Percentiles rank a stretch among this genome's conserved stretches.
These are phyloP conservation scores for Metridium senile DNA, from an alignment of 92 coral and sea anemone genomes.

Conservation along the genomic window DNA sequence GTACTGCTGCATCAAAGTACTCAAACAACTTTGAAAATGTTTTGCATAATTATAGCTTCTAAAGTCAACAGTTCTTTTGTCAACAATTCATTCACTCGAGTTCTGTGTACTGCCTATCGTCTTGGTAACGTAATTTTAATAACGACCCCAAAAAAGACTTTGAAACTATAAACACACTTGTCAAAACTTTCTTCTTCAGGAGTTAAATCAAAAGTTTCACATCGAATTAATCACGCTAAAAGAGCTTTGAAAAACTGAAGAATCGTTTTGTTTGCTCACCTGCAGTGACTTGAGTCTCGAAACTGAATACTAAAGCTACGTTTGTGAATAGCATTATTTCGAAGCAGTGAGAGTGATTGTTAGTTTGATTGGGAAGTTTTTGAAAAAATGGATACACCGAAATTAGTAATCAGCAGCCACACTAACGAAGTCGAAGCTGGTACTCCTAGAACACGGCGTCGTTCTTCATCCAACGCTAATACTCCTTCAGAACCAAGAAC, in stretches of 20 bases:
- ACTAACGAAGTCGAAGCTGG: constrained; percentile 1
- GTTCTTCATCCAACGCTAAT: constrained; percentile 10
- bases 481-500: constrained; percentile 8
- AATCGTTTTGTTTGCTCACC: no score
- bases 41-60: constrained; percentile 18
- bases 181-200: no score
- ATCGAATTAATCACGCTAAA: no score
- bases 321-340: no score
- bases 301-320: no score
- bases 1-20: not conserved
- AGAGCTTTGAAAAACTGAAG: no score
- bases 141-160: no score
- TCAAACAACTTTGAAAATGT: not conserved
- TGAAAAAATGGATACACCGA: constrained; percentile 32
- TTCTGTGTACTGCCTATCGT: constrained; percentile 20
- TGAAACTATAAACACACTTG: no score
- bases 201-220: no score
- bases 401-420: constrained; percentile 20
- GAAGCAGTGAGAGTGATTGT: no score
- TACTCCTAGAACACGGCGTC: constrained; percentile 16
- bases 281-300: no score
- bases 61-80: constrained; percentile 25
- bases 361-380: no score
- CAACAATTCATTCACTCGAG: constrained; percentile 19
- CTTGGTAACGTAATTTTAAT: constrained; percentile 16